Conservation (phyloP, 2,888 invertebrate species). For the Saturnia japonica region DNA sequence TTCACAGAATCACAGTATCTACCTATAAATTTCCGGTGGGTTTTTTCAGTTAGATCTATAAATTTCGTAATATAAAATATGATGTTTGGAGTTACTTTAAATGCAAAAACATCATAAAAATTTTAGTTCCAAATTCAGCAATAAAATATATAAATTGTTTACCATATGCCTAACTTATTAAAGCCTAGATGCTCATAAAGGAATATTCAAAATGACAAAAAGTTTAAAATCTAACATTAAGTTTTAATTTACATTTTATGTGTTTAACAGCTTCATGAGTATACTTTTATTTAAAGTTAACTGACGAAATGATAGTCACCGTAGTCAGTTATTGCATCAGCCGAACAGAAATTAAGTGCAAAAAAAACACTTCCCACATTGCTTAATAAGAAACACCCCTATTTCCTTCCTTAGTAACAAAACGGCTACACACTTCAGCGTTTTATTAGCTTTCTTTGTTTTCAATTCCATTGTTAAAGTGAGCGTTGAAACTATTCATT, state of each 20-base stretch:
- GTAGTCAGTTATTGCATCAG: slow-evolving; percentile 20
- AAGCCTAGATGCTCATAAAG: no score
- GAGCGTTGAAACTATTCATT: background rate
- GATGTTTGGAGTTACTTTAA: background rate
- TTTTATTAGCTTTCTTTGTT: slow-evolving; percentile 21
- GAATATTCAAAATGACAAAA: no score
- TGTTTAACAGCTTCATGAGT: no score
- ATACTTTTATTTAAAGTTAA: background rate
- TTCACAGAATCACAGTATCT: background rate
- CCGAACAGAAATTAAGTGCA: slow-evolving; percentile 21
- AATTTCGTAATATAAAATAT: background rate
- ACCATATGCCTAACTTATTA: no score
- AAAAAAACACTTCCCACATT: slow-evolving; percentile 21
- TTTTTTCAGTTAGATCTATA: background rate
- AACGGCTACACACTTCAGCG: slow-evolving; percentile 9
- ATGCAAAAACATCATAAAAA: no score
- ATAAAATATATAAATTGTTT: no score
- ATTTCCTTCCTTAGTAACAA: slow-evolving; percentile 20
- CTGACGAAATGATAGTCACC: slow-evolving; percentile 1
- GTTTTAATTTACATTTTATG: background rate
- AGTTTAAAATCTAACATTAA: background rate
- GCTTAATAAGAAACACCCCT: slow-evolving; percentile 20
- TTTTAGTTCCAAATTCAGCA: no score
- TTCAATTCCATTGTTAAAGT: slow-evolving; percentile 1
- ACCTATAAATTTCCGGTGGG: background rate